phyloP scores from a whole-genome alignment of 2,113 vertebrate species.

The Mirounga angustirostris region DNA sequence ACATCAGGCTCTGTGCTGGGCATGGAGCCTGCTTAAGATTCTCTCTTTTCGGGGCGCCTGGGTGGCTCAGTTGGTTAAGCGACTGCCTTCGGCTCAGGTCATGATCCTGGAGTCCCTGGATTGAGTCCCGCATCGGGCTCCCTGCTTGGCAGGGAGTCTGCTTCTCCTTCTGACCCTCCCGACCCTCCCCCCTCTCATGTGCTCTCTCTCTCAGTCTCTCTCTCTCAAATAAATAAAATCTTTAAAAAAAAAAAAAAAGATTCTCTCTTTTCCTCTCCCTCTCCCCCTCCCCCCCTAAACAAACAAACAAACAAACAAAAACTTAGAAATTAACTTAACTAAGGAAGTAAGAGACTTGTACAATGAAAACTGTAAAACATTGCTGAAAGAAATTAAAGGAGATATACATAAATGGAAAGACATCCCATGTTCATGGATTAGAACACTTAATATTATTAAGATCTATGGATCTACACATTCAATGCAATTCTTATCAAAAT shows the following conservation, averaged over 20 bases:
- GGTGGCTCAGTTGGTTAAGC: too few relatives aligned
- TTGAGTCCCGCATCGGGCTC: too few relatives aligned
- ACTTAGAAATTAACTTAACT: constrained; percentile 16
- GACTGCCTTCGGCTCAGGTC: too few relatives aligned
- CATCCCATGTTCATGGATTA: background rate
- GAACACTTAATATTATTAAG: background rate
- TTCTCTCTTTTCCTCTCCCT: background rate
- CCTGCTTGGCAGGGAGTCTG: too few relatives aligned
- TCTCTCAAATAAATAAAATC: too few relatives aligned
- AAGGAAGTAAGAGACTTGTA: background rate
- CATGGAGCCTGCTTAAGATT: background rate
- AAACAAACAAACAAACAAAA: background rate
- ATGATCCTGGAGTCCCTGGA: too few relatives aligned
- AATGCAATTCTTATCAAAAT: background rate
- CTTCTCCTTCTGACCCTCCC: too few relatives aligned
- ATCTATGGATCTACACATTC: background rate
- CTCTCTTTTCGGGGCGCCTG: background rate
- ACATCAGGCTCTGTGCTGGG: background rate
- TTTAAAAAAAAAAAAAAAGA: background rate
- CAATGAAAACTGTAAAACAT: background rate
- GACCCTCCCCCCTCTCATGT: too few relatives aligned
- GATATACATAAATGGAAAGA: background rate
- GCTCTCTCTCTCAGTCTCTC: too few relatives aligned
- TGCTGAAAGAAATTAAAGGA: constrained; percentile 5
- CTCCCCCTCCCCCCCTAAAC: background rate